Percentiles rank a stretch among this genome's conserved stretches.
Evolutionary conservation across 2,797 vertebrate species (phyloP).

Genomic region (Sebastes itinus): DNA sequence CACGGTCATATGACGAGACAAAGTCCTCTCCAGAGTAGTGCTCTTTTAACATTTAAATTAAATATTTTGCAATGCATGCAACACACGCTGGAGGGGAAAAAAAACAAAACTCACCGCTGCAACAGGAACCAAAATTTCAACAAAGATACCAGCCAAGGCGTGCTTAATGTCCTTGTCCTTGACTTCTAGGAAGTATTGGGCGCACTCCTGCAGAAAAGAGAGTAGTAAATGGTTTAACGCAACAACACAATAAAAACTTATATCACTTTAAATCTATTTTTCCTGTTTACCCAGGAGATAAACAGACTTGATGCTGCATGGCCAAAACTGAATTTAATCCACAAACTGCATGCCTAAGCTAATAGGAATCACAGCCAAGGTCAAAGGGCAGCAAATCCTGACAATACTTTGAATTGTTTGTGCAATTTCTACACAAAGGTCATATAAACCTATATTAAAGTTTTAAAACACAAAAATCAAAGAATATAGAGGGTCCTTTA

Average conservation of each 20-base stretch:
- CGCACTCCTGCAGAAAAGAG: slow-evolving; percentile 88
- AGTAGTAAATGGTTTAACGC: neutral
- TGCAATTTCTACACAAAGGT: neutral
- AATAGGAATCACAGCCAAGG: neutral
- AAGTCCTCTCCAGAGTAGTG: neutral
- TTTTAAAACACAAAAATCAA: neutral
- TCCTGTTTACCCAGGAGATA: neutral
- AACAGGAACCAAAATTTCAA: slow-evolving; percentile 97
- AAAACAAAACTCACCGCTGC: slow-evolving; percentile 91
- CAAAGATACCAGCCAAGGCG: slow-evolving; percentile 95
- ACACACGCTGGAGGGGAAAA: neutral
- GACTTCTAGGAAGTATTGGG: slow-evolving; percentile 97
- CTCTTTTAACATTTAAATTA: neutral
- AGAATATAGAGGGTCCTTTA: neutral
- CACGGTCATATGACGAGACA: neutral
- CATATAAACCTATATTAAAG: neutral
- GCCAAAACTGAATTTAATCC: slow-evolving; percentile 4
- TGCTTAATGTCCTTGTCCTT: slow-evolving; percentile 99
- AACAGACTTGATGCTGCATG: neutral
- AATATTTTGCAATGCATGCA: neutral
- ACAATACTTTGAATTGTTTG: neutral
- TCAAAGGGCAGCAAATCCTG: neutral
- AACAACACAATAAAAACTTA: neutral
- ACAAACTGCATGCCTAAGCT: slow-evolving; percentile 2
- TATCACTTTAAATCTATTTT: neutral